Conservation (phyloP, 2,113 vertebrate genomes). For the Peucedramus taeniatus region DNA sequence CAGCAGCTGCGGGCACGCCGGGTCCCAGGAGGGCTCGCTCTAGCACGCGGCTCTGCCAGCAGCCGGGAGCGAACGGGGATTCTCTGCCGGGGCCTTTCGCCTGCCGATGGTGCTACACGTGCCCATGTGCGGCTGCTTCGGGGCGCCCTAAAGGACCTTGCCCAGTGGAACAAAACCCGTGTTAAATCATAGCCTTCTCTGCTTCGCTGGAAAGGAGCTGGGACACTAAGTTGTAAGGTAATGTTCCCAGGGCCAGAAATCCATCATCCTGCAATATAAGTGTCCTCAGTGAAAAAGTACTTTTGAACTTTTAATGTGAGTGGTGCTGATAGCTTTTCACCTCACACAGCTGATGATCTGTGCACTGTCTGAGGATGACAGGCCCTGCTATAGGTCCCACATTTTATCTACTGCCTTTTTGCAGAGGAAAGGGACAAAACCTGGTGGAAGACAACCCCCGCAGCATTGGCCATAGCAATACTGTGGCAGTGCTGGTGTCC, state of each 20-base stretch:
- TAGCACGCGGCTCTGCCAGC: background rate
- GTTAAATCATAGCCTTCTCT: no score
- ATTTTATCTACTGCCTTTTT: background rate
- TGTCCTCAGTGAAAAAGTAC: background rate
- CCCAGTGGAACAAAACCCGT: rapidly evolving
- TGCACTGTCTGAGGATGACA: background rate
- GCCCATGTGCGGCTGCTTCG: background rate
- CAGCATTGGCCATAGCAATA: background rate
- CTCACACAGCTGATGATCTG: background rate
- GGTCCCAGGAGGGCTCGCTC: rapidly evolving
- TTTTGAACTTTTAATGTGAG: background rate
- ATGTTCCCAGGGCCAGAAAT: background rate
- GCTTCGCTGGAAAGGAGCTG: background rate
- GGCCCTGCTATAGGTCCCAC: background rate
- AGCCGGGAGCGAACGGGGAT: rapidly evolving
- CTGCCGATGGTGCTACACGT: rapidly evolving
- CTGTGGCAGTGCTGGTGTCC: background rate
- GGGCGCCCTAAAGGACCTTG: background rate
- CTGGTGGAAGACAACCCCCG: rapidly evolving
- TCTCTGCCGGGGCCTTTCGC: background rate
- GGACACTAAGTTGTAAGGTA: background rate
- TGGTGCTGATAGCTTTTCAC: background rate
- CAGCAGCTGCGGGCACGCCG: background rate
- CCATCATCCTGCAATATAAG: background rate
- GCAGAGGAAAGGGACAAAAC: background rate